A percentile compares a stretch with the other conserved stretches of the same genome.
These are phyloP conservation scores for Hylomyscus alleni DNA, from an alignment of 2,797 vertebrate genomes.

Conservation along the genomic window DNA sequence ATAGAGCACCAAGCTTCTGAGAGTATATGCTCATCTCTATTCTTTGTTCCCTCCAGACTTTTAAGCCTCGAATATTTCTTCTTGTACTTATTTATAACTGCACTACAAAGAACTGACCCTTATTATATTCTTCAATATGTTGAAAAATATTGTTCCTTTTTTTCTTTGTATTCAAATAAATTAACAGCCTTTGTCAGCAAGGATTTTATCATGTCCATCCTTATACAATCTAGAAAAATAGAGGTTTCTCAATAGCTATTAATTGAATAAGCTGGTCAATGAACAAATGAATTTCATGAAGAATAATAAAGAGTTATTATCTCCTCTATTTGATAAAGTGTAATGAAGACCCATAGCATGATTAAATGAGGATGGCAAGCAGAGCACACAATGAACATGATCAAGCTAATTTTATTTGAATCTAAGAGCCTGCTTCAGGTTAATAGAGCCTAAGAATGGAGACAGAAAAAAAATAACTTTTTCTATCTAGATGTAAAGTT, in stretches of 20 bases:
- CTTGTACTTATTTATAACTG: not conserved
- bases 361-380: conserved; percentile 36
- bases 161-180: not conserved
- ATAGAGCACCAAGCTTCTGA: not conserved
- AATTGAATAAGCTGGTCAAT: conserved; percentile 37
- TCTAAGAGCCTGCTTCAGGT: not conserved
- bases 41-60: not conserved
- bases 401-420: not conserved
- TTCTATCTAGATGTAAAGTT: not conserved
- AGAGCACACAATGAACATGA: not conserved
- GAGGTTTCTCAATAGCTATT: conserved; percentile 15
- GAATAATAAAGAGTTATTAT: conserved; percentile 36
- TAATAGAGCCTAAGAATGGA: not conserved
- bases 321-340: conserved; percentile 26
- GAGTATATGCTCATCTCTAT: not conserved
- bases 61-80: not conserved
- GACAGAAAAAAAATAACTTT: not conserved
- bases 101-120: not conserved
- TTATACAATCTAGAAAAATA: conserved; percentile 44
- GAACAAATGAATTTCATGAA: conserved; percentile 40
- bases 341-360: not conserved
- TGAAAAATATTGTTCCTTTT: not conserved
- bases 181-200: conserved; percentile 18
- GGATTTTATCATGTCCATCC: not conserved
- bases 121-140: not conserved